These are phyloP conservation scores for Zaprionus davidi DNA, from an alignment of 1,140 invertebrate genomes.

Conservation along the genomic window DNA sequence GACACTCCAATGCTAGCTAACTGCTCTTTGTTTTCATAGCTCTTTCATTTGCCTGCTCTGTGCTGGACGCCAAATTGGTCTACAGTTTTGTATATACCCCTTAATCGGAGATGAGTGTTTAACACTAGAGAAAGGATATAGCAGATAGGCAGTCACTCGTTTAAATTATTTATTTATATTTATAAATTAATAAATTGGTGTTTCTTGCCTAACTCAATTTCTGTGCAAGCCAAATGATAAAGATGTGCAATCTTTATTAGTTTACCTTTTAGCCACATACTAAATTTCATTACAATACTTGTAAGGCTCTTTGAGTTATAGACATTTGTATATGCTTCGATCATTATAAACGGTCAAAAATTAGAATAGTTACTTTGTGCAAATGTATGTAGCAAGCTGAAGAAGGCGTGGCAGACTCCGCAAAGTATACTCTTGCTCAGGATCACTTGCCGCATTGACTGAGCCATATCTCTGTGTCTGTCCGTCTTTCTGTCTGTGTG, in stretches of 20 bases:
- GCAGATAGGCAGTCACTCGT: no score
- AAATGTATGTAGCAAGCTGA: no score
- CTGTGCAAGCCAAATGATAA: no score
- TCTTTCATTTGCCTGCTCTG: constrained; percentile 31
- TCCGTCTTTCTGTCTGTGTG: no score
- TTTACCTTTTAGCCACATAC: neutral
- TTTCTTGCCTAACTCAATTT: neutral
- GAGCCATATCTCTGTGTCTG: no score
- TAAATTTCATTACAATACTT: neutral
- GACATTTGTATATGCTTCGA: no score
- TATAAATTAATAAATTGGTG: neutral
- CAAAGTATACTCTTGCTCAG: no score
- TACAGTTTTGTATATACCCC: neutral
- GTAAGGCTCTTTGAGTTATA: neutral
- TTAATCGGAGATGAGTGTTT: neutral
- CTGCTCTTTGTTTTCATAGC: constrained; percentile 25
- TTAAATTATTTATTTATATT: neutral
- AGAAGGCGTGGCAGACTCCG: no score
- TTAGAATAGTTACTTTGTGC: no score
- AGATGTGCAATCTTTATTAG: neutral
- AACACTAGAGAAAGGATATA: neutral
- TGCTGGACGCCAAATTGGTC: constrained; percentile 36
- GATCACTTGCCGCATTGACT: no score
- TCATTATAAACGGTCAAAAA: no score
- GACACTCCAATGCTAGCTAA: constrained; percentile 21